Base-by-base conservation (phyloP, 2,113 vertebrate genomes). In the Argyrosomus japonicus region DNA sequence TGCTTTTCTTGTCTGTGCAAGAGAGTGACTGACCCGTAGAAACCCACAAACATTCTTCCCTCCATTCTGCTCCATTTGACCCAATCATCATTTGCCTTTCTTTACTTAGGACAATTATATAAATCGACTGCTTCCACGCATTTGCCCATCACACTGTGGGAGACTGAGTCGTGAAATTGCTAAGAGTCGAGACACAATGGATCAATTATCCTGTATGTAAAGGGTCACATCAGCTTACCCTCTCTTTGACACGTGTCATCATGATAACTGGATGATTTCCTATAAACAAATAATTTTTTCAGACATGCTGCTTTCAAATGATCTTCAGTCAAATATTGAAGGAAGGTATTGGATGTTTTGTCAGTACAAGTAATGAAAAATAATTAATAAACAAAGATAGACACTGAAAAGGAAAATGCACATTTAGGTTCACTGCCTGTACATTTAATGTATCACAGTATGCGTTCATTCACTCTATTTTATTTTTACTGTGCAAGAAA, bases 1-100 rank as follows among this genome's bases (percentile, higher is more conserved):
- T 76, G 17, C 36, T 6, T 62, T 48, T 61, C 18, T 45, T 23
- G 7, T 62, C 18, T 54, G 2, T 60, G 7, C 56, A 19, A 62
- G 8, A 27, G 43, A 73, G 51, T 11, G 8, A 77, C 14, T 79
- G 81, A 88, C 78, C 86, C 81, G 23, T 23, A 23, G 10, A 62
- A 71, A 75, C 61, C 72, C 58, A 19, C 27, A 68, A 82, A 80
- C 50, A 75, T 9, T 15, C 47, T 79, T 54, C 14, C 51, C 19
- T 60, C 60, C 53, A 27, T 82, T 78, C 43, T 74, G 72, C 82
- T 78, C 76, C 64, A 85, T 85, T 87, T 83, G 27, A 82, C 27
- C 23, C 17, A 81, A 88, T 88, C 79, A 85, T 77, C 64, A 83
- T 87, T 87, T 87, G 27, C 56, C n/a, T 87, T 72, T 75, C 81